phyloP scores from a whole-genome alignment of 2,888 invertebrate genomes.

The Phortica okadai region DNA sequence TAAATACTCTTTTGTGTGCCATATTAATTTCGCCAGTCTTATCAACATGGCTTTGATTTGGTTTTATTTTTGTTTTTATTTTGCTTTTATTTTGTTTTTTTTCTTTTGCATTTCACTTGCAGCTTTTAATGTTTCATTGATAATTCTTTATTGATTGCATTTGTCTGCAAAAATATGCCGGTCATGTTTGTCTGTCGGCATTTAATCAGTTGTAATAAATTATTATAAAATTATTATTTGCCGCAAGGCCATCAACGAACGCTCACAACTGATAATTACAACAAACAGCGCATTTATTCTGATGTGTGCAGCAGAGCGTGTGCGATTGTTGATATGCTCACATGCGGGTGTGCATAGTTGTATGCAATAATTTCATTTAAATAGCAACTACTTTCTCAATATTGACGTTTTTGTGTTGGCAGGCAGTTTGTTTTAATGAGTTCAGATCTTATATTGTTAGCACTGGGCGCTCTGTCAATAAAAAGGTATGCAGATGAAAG shows the following conservation, averaged over 20 bases:
- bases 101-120: not conserved
- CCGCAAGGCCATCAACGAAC: constrained; percentile 34
- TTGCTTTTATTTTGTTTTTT: not conserved
- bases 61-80: too few relatives aligned
- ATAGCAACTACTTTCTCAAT: too few relatives aligned
- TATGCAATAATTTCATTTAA: too few relatives aligned
- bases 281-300: constrained; percentile 1
- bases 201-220: constrained; percentile 41
- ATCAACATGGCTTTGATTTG: not conserved
- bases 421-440: too few relatives aligned
- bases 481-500: too few relatives aligned
- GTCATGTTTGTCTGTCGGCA: constrained; percentile 10
- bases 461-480: too few relatives aligned
- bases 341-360: not conserved
- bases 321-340: not conserved
- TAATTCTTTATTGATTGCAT: not conserved
- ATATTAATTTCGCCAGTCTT: not conserved
- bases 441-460: too few relatives aligned
- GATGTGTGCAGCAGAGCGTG: not conserved
- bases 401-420: too few relatives aligned
- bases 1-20: constrained; percentile 9
- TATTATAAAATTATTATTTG: constrained; percentile 33
- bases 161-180: not conserved
- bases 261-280: constrained; percentile 49
- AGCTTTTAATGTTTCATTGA: not conserved